These are phyloP conservation scores for Acanthosepion esculentum DNA, from an alignment of 2,888 invertebrate genomes.

Conservation along the genomic window DNA sequence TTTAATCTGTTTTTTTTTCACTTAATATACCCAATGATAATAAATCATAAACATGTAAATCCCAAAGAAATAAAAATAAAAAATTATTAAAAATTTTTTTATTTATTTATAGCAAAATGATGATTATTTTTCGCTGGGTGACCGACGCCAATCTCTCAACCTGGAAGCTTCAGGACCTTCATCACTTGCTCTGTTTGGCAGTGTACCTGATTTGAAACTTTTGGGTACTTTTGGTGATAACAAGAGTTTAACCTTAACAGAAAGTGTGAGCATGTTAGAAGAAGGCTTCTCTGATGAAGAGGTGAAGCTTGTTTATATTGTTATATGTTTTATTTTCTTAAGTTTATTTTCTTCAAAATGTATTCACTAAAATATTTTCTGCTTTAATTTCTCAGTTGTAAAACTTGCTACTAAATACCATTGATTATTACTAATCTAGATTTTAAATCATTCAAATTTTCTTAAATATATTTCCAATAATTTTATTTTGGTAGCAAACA, in stretches of 20 bases:
- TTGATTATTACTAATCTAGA: too few relatives aligned
- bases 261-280: slow-evolving; percentile 65
- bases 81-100: not conserved
- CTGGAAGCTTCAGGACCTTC: slow-evolving; percentile 58
- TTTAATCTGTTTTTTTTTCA: too few relatives aligned
- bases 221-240: slow-evolving; percentile 57
- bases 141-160: slow-evolving; percentile 65
- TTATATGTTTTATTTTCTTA: too few relatives aligned
- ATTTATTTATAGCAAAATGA: slow-evolving; percentile 65
- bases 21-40: too few relatives aligned
- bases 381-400: not conserved
- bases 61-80: too few relatives aligned
- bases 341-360: not conserved
- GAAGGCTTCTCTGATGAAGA: slow-evolving; percentile 65
- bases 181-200: slow-evolving; percentile 62
- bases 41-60: too few relatives aligned
- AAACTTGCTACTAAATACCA: too few relatives aligned
- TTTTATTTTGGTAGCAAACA: not conserved
- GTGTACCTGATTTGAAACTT: slow-evolving; percentile 67
- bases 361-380: not conserved
- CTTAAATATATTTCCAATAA: not conserved
- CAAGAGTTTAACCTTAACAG: slow-evolving; percentile 61
- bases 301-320: not conserved
- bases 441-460: not conserved
- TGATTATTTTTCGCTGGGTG: slow-evolving; percentile 67